Evolutionary conservation across 2,888 invertebrate genomes (phyloP).

Genomic region (Ormyrus thymus): DNA sequence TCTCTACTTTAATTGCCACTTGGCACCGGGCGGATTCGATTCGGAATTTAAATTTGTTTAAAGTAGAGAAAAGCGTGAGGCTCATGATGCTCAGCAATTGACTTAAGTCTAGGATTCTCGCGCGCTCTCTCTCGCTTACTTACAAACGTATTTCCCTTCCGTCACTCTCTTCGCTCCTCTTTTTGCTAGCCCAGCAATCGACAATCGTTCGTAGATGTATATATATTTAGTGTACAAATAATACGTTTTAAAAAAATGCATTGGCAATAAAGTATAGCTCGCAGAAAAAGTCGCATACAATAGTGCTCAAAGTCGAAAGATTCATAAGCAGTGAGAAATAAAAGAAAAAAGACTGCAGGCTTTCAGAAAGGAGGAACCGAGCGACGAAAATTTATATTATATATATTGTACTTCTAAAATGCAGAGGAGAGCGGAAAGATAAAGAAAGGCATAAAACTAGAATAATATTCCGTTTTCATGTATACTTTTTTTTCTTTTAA

Average conservation of each 20-base stretch:
- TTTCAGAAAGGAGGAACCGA: slow-evolving; percentile 55
- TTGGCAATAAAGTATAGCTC: slow-evolving; percentile 43
- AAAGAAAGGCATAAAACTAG: slow-evolving; percentile 54
- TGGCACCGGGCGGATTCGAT: neutral
- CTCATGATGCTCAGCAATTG: too few species aligned
- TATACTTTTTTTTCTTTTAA: slow-evolving; percentile 8
- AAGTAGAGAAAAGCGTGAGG: too few species aligned
- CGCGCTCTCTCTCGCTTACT: slow-evolving; percentile 49
- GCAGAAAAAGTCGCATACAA: slow-evolving; percentile 46
- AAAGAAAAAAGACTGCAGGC: slow-evolving; percentile 53
- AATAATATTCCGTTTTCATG: slow-evolving; percentile 28
- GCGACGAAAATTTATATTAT: slow-evolving; percentile 52
- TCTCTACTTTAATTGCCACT: slow-evolving; percentile 9
- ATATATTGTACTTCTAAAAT: slow-evolving; percentile 44
- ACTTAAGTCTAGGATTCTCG: slow-evolving; percentile 1
- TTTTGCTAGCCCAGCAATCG: slow-evolving; percentile 49
- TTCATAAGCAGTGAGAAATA: slow-evolving; percentile 51
- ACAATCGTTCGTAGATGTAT: slow-evolving; percentile 17
- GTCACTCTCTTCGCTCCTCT: slow-evolving; percentile 50
- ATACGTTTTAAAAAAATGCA: slow-evolving; percentile 31
- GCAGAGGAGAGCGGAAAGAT: slow-evolving; percentile 54
- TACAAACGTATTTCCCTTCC: slow-evolving; percentile 32
- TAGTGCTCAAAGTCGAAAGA: slow-evolving; percentile 49
- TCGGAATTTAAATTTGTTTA: neutral
- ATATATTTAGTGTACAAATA: neutral